A percentile compares a stretch with the other conserved stretches of the same genome.
Conservation (phyloP, 2,888 invertebrate species). For the Drosophila diplacantha region DNA sequence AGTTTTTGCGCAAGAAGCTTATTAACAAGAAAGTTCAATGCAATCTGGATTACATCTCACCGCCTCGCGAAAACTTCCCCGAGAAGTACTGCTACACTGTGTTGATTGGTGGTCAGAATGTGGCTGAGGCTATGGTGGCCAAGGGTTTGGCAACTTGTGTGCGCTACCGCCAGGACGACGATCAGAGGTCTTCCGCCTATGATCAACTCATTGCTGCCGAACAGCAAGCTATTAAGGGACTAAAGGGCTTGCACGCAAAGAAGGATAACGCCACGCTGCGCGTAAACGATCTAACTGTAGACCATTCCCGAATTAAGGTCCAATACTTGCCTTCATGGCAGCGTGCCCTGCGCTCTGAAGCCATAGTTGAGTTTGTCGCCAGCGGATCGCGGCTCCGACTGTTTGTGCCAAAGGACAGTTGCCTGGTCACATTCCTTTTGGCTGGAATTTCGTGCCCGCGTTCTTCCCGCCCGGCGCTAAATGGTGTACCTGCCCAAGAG, state of each 20-base stretch:
- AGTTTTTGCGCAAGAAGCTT: constrained; percentile 95
- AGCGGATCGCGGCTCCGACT: constrained; percentile 96
- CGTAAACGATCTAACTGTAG: constrained; percentile 89
- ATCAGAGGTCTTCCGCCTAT: constrained; percentile 95
- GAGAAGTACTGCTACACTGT: constrained; percentile 98
- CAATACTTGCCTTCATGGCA: constrained; percentile 96
- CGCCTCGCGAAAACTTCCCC: constrained; percentile 93
- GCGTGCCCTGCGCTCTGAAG: constrained; percentile 92
- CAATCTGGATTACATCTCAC: constrained; percentile 96
- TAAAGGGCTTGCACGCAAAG: constrained; percentile 86
- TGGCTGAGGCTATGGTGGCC: constrained; percentile 94
- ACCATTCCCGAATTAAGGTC: constrained; percentile 84
- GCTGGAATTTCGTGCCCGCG: constrained; percentile 89
- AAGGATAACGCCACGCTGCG: constrained; percentile 91
- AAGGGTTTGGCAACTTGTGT: constrained; percentile 96
- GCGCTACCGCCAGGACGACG: constrained; percentile 95
- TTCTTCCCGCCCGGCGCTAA: constrained; percentile 86
- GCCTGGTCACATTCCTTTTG: constrained; percentile 93
- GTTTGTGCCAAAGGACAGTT: constrained; percentile 96
- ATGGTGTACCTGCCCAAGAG: constrained; percentile 83
- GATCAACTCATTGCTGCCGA: constrained; percentile 96
- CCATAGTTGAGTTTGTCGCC: constrained; percentile 97
- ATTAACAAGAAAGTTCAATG: constrained; percentile 96
- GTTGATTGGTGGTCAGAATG: constrained; percentile 88
- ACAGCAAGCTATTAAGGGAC: constrained; percentile 92